These are phyloP conservation scores for Morbakka virulenta DNA, from an alignment of 30 jellyfish, hydroid and myxozoan species.

Conservation along the genomic window DNA sequence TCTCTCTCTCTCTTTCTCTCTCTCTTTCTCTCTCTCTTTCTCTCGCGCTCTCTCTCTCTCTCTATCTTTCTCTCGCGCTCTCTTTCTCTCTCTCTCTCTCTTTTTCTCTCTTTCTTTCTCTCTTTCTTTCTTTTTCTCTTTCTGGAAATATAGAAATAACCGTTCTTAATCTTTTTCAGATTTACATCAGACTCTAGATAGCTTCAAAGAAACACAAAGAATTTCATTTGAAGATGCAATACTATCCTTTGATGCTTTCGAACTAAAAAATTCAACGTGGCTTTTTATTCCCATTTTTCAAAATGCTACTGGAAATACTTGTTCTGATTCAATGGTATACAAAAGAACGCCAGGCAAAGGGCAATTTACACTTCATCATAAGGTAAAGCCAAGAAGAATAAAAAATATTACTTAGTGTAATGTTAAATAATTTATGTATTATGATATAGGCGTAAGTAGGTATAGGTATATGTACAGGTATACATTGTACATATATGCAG, in stretches of 20 bases:
- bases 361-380: neutral
- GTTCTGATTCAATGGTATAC: conserved; percentile 28
- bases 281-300: conserved; percentile 4
- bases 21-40: too few species aligned
- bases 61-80: too few species aligned
- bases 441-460: neutral
- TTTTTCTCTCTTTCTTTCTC: too few species aligned
- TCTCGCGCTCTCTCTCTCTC: too few species aligned
- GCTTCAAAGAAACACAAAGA: conserved; percentile 5
- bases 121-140: too few species aligned
- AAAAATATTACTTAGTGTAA: too few species aligned
- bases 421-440: neutral
- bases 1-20: too few species aligned
- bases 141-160: too few species aligned
- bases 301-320: neutral
- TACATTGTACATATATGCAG: neutral
- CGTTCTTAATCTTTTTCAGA: too few species aligned
- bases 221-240: neutral
- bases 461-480: neutral
- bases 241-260: conserved; percentile 35
- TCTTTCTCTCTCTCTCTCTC: too few species aligned
- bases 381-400: conserved; percentile 28
- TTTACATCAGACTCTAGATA: conserved; percentile 46
- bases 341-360: neutral
- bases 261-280: neutral